Conservation (phyloP, 2,888 invertebrate species). For the Zaprionus bogoriensis region DNA sequence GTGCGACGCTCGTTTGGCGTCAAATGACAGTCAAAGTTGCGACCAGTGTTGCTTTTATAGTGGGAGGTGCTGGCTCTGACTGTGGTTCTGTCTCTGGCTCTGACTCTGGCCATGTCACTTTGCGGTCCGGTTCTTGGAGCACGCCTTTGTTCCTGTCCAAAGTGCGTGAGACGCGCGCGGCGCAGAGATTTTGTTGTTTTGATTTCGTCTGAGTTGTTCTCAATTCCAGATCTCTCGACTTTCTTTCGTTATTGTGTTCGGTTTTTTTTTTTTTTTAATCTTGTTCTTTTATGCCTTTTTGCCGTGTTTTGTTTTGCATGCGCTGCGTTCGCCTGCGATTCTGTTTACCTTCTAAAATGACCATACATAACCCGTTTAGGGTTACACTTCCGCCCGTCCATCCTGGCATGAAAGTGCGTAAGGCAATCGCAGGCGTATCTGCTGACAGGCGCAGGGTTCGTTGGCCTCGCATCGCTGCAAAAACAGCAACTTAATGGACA, state of each 20-base stretch:
- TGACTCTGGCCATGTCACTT: constrained; percentile 5
- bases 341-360: constrained; percentile 70
- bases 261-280: constrained; percentile 7
- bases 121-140: constrained; percentile 64
- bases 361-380: constrained; percentile 49
- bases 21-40: constrained; percentile 70
- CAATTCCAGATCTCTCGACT: constrained; percentile 71
- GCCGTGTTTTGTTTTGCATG: constrained; percentile 42
- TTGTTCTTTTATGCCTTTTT: constrained; percentile 6
- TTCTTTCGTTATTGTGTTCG: constrained; percentile 56
- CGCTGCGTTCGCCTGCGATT: constrained; percentile 11
- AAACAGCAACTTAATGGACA: constrained; percentile 21
- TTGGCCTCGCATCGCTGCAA: constrained; percentile 11
- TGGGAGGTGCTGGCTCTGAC: constrained; percentile 40
- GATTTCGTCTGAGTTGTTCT: constrained; percentile 49
- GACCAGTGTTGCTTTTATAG: constrained; percentile 66
- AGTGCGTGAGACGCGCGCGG: constrained; percentile 59
- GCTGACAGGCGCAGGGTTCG: constrained; percentile 18
- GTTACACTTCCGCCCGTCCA: constrained; percentile 33
- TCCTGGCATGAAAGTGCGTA: constrained; percentile 45
- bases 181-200: constrained; percentile 32
- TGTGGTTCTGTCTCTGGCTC: constrained; percentile 6
- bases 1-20: constrained; percentile 59
- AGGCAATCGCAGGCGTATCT: constrained; percentile 1
- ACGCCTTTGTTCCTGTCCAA: constrained; percentile 76